These are phyloP conservation scores for Conops quadrifasciatus DNA, from an alignment of 2,888 invertebrate genomes.

Conservation along the genomic window DNA sequence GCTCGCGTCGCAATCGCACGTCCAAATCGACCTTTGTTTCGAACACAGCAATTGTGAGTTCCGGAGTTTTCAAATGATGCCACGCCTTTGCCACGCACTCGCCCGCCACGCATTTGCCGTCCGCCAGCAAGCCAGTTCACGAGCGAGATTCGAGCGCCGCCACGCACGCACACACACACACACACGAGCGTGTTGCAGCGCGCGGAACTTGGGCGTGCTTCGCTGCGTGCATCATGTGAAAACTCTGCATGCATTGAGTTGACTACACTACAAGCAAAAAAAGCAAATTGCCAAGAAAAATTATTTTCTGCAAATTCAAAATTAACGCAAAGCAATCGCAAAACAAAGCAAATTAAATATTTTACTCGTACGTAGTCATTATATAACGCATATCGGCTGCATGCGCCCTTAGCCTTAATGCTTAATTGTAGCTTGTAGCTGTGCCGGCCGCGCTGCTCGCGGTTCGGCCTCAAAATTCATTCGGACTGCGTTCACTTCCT, in stretches of 20 bases:
- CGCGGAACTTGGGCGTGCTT: not conserved
- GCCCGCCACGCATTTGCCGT: not conserved
- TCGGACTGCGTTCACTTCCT: slow-evolving; percentile 1
- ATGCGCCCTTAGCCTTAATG: slow-evolving; percentile 12
- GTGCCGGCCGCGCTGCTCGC: not conserved
- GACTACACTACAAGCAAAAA: slow-evolving; percentile 7
- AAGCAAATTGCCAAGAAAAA: slow-evolving; percentile 1
- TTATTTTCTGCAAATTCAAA: not conserved
- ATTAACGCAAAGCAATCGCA: not conserved
- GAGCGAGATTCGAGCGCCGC: not conserved
- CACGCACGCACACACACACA: too few relatives aligned
- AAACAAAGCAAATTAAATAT: not conserved
- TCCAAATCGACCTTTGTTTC: slow-evolving; percentile 63
- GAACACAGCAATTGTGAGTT: slow-evolving; percentile 63
- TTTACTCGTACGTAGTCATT: not conserved
- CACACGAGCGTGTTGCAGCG: not conserved
- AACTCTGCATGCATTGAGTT: slow-evolving; percentile 30
- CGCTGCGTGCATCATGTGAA: slow-evolving; percentile 24
- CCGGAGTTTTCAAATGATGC: slow-evolving; percentile 30
- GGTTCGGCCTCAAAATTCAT: not conserved
- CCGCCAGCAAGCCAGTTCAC: not conserved
- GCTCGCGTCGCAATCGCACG: slow-evolving; percentile 63
- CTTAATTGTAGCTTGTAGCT: too few relatives aligned
- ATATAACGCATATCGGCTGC: slow-evolving; percentile 6
- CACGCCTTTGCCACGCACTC: slow-evolving; percentile 23